phyloP scores from a whole-genome alignment of 2,113 vertebrate genomes.

The Spilogale gracilis region DNA sequence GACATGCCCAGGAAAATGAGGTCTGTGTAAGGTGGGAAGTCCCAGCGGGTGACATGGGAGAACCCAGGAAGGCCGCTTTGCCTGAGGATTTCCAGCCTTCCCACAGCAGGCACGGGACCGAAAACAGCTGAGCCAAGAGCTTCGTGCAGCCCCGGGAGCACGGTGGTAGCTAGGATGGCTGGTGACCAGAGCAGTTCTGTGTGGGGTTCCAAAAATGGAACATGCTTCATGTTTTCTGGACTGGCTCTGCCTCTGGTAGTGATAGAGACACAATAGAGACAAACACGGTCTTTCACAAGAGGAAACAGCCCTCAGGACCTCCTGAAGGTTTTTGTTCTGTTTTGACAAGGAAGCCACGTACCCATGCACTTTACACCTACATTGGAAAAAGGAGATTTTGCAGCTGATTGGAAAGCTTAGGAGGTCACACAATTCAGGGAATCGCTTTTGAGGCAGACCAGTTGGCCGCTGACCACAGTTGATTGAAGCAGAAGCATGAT shows the following conservation, averaged over 20 bases:
- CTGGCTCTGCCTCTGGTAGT: not conserved
- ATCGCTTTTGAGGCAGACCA: not conserved
- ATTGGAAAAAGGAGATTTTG: constrained; percentile 9
- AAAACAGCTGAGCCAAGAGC: no score
- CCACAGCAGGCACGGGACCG: fast-evolving
- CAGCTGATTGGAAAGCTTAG: not conserved
- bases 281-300: not conserved
- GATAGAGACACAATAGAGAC: not conserved
- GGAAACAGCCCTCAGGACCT: not conserved
- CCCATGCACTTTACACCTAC: not conserved
- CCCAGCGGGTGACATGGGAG: not conserved
- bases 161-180: not conserved
- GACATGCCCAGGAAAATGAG: not conserved
- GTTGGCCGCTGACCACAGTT: not conserved
- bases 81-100: not conserved
- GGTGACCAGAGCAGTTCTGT: not conserved
- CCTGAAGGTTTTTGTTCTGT: not conserved
- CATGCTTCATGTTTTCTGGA: not conserved
- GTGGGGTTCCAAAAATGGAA: not conserved
- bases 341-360: not conserved
- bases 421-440: not conserved
- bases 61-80: not conserved
- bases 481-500: not conserved
- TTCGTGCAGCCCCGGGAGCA: not conserved
- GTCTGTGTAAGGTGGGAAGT: not conserved